Percentiles rank a stretch among this genome's conserved stretches.
phyloP scores from a whole-genome alignment of 2,113 vertebrate species.

The Pycnonotus jocosus region DNA sequence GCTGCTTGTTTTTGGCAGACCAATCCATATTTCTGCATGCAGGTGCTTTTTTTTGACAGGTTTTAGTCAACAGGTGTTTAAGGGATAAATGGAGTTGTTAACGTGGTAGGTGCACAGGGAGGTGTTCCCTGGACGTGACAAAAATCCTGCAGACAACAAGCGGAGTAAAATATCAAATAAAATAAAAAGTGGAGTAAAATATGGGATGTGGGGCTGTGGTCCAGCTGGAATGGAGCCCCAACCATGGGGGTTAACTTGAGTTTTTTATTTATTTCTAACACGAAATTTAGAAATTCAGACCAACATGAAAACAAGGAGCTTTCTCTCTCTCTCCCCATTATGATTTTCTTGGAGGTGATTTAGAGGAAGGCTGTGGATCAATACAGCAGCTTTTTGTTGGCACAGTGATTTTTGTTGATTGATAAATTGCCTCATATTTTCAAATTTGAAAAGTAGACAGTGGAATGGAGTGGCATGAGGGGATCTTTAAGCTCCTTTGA shows the following conservation, averaged over 20 bases:
- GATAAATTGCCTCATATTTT: background rate
- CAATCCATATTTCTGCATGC: background rate
- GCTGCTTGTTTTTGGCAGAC: background rate
- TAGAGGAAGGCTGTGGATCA: background rate
- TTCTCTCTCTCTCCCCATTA: background rate
- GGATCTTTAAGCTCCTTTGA: background rate
- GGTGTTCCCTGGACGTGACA: background rate
- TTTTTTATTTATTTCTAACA: background rate
- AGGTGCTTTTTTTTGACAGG: background rate
- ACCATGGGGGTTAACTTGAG: rapidly evolving
- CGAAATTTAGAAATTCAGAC: background rate
- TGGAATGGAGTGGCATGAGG: background rate
- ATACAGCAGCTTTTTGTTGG: background rate
- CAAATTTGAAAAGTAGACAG: too few species aligned
- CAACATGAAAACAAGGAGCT: rapidly evolving
- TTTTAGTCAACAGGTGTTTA: background rate
- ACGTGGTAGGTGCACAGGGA: background rate
- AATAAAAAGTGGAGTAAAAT: too few species aligned
- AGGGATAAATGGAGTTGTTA: background rate
- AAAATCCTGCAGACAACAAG: background rate
- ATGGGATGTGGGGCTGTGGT: background rate
- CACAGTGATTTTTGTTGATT: background rate
- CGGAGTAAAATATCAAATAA: background rate
- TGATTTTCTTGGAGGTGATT: background rate
- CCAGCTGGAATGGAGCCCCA: background rate